Conservation (phyloP, 2,888 invertebrate genomes). For the Didymodactylos carnosus region DNA sequence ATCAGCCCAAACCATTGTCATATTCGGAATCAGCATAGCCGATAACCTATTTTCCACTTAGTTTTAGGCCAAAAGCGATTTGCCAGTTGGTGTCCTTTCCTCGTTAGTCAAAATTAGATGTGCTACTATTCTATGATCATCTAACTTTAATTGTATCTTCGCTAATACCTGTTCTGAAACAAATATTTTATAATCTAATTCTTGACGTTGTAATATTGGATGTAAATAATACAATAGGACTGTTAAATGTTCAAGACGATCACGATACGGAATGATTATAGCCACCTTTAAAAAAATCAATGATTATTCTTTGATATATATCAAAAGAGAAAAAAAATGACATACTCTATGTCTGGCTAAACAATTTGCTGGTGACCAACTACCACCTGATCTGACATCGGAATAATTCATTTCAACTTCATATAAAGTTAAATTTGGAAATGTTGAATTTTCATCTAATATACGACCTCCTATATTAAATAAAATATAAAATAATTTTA, state of each 20-base stretch:
- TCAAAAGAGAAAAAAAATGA: not conserved
- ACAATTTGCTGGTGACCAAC: conserved; percentile 7
- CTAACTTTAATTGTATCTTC: too few species aligned
- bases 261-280: conserved; percentile 32
- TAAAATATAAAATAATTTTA: too few species aligned
- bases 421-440: not conserved
- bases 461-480: not conserved
- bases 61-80: too few species aligned
- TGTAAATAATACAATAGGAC: conserved; percentile 37
- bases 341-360: conserved; percentile 7
- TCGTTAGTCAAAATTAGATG: too few species aligned
- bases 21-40: too few species aligned
- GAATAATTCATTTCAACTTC: conserved; percentile 1
- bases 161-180: conserved; percentile 38
- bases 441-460: not conserved
- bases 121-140: too few species aligned
- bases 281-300: conserved; percentile 20
- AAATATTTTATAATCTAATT: conserved; percentile 37
- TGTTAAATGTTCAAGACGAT: conserved; percentile 36
- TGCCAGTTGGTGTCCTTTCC: too few species aligned
- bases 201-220: conserved; percentile 38
- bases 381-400: conserved; percentile 9
- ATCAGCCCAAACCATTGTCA: too few species aligned
- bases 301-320: not conserved
- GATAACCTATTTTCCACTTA: too few species aligned